A percentile compares a stretch with the other conserved stretches of the same genome.
These are phyloP conservation scores for Rhabdomys dilectus DNA, from an alignment of 2,113 vertebrate genomes.

Conservation along the genomic window DNA sequence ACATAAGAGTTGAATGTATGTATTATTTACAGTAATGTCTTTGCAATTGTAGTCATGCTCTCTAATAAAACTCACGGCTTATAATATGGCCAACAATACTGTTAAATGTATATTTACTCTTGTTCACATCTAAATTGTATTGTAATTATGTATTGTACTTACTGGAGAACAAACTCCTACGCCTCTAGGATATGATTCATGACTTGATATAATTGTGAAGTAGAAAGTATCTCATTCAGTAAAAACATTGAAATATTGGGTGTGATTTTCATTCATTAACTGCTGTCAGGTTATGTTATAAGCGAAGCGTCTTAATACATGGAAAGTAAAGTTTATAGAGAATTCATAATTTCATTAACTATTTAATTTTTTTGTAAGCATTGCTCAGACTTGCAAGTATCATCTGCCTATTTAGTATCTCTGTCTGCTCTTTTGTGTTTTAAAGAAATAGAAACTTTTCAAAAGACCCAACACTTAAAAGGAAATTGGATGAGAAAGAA, in stretches of 20 bases:
- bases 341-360: not conserved
- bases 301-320: not conserved
- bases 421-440: not conserved
- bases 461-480: not conserved
- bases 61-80: not conserved
- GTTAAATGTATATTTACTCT: not conserved
- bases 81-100: not conserved
- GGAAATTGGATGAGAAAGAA: not conserved
- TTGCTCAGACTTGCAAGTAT: not conserved
- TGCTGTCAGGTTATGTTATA: not conserved
- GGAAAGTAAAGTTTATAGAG: not conserved
- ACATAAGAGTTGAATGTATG: not conserved
- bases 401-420: not conserved
- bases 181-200: slow-evolving; percentile 50
- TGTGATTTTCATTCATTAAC: slow-evolving; percentile 48
- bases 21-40: not conserved
- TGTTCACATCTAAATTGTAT: not conserved
- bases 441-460: slow-evolving; percentile 12
- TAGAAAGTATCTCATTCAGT: slow-evolving; percentile 58
- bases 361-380: not conserved
- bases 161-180: slow-evolving; percentile 22
- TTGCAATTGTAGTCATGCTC: not conserved
- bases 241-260: not conserved
- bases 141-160: slow-evolving; percentile 39
- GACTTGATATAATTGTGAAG: slow-evolving; percentile 18